Base-by-base conservation (phyloP, 2,888 invertebrate species). In the Fragum whitleyi region DNA sequence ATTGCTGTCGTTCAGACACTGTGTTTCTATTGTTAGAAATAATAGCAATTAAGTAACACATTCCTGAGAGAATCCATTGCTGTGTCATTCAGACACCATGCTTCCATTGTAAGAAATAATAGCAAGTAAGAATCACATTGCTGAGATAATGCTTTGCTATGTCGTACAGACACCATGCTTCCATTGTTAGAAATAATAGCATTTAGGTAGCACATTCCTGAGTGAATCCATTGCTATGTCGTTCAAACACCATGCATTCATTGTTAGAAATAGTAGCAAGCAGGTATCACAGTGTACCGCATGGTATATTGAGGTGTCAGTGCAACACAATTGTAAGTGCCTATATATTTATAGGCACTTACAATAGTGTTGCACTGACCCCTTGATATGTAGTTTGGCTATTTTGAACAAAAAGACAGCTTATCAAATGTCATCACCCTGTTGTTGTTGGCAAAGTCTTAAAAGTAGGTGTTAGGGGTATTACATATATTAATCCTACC, bases 1-100 rank as follows among this genome's bases (percentile, higher is more conserved):
- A 86, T 90, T 32, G 89, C 92, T 42, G 16, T 91, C 92, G n/a
- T 91, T 93, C 74, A 87, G 92, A 71, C 92, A 93, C 79, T 87
- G 87, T 68, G 82, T 86, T 32, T 79, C 91, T 28, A 61, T 89
- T 11, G 90, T 89, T 74, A 72, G 87, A 6, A 75, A 81, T 28
- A 91, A 91, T 81, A 85, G 86, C 51, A 90, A 89, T 90, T 91
- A 81, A 53, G 62, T 23, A 39, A 6, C n/a, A n/a, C n/a, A n/a
- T n/a, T 91, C 70, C 87, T 93, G 65, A 86, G 88, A 14, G 93
- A 93, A 77, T 87, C 91, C 2, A 86, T 90, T 32, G 89, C 92
- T 42, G 88, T 93, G 16, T 91, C 92, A 21, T 91, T 93, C 74
- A 87, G 92, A 71, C 92, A 93, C 80, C 88, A 87, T 68, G 83